Conservation (phyloP, 2,113 vertebrate species). For the Brienomyrus longianalis region DNA sequence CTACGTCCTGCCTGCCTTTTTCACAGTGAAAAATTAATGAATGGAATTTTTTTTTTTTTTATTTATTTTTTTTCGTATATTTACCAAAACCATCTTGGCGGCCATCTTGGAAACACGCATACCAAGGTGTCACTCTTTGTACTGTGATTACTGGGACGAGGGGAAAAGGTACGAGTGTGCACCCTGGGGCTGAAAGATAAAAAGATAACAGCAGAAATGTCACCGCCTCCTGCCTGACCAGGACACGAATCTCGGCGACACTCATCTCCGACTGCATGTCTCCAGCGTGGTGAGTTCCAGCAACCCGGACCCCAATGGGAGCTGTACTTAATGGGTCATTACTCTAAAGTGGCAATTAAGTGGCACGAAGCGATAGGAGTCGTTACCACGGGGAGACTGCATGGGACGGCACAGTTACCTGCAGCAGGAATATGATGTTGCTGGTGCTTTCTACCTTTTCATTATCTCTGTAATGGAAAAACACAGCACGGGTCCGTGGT, state of each 20-base stretch:
- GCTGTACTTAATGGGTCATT: constrained; percentile 36
- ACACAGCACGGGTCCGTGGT: constrained; percentile 37
- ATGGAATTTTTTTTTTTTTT: not conserved
- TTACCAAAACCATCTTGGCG: not conserved
- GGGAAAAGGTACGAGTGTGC: not conserved
- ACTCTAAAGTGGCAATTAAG: constrained; percentile 40
- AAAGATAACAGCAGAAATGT: constrained; percentile 30
- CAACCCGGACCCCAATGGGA: constrained; percentile 11
- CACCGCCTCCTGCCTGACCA: constrained; percentile 11
- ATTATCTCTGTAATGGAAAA: constrained; percentile 48
- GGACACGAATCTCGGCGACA: constrained; percentile 27
- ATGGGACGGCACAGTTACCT: constrained; percentile 35
- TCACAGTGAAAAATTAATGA: not conserved
- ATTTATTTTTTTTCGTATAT: not conserved
- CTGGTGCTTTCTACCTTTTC: constrained; percentile 46
- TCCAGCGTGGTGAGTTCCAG: constrained; percentile 31
- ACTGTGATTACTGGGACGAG: constrained; percentile 26
- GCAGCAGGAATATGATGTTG: constrained; percentile 44
- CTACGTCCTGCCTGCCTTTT: not conserved
- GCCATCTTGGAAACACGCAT: not conserved
- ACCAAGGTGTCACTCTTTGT: not conserved
- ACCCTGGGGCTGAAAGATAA: constrained; percentile 19
- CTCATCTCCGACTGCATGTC: constrained; percentile 29
- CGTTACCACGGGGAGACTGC: constrained; percentile 36
- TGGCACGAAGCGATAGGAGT: constrained; percentile 35